Evolutionary conservation across 2,888 invertebrate species (phyloP).

Genomic region (Alloscopus bannaensis): DNA sequence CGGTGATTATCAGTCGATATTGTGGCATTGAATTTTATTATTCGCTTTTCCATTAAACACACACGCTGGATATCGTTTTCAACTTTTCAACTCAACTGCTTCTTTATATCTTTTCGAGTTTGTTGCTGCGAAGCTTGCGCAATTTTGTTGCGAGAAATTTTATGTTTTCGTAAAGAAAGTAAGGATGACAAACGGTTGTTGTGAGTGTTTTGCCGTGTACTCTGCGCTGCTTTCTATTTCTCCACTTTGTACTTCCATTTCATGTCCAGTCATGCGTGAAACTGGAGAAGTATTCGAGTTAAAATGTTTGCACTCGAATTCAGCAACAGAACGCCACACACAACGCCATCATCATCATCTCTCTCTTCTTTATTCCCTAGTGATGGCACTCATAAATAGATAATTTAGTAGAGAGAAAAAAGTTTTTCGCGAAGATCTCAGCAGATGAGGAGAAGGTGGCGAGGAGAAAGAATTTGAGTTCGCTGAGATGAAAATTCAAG

Average conservation of each 20-base stretch:
- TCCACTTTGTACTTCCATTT: conserved; percentile 24
- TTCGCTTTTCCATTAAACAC: not conserved
- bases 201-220: conserved; percentile 14
- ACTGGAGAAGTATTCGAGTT: conserved; percentile 22
- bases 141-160: too few species aligned
- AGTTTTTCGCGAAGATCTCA: not conserved
- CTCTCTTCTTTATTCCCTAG: not conserved
- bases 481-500: too few species aligned
- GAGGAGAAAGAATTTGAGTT: too few species aligned
- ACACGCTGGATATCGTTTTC: too few species aligned
- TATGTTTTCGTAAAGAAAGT: conserved; percentile 19
- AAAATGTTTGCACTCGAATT: not conserved
- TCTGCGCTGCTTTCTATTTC: conserved; percentile 19
- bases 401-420: conserved; percentile 2
- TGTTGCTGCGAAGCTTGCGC: too few species aligned
- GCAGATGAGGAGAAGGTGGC: too few species aligned
- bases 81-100: too few species aligned
- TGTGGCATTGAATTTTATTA: conserved; percentile 8
- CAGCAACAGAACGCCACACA: not conserved
- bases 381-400: conserved; percentile 3
- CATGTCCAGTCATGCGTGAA: conserved; percentile 26
- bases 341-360: not conserved
- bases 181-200: conserved; percentile 27
- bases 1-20: conserved; percentile 21
- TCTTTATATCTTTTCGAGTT: too few species aligned